These are phyloP conservation scores for Drosophila hamatofila DNA, from an alignment of 2,888 invertebrate genomes.

Conservation along the genomic window DNA sequence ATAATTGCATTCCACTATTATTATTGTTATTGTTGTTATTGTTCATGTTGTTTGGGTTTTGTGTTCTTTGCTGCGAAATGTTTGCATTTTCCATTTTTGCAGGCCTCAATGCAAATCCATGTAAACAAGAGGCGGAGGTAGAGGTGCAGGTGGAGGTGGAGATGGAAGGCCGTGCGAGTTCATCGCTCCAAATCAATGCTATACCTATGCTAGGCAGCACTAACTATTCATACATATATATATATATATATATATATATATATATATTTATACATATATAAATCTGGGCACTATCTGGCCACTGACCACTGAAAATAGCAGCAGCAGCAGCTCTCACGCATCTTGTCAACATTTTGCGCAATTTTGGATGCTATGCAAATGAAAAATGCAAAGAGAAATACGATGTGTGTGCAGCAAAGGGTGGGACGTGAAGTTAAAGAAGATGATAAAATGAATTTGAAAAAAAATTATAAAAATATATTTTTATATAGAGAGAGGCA, in stretches of 20 bases:
- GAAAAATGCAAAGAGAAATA: slow-evolving; percentile 27
- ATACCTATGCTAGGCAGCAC: slow-evolving; percentile 35
- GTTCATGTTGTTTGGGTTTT: slow-evolving; percentile 23
- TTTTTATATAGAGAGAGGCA: background rate
- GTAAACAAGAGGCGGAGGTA: slow-evolving; percentile 53
- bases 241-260: background rate
- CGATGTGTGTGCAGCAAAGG: slow-evolving; percentile 13
- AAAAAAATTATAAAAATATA: background rate
- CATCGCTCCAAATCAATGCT: slow-evolving; percentile 84
- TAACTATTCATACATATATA: slow-evolving; percentile 17
- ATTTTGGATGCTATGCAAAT: slow-evolving; percentile 54
- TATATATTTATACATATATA: background rate
- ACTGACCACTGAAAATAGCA: slow-evolving; percentile 24
- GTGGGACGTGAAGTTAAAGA: background rate
- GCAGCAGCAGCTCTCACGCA: slow-evolving; percentile 39
- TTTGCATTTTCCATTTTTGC: slow-evolving; percentile 52
- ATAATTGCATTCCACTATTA: slow-evolving; percentile 61
- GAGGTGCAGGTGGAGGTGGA: slow-evolving; percentile 24
- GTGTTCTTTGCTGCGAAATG: slow-evolving; percentile 35
- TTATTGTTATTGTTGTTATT: slow-evolving; percentile 18
- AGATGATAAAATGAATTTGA: too few species aligned
- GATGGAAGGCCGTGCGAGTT: slow-evolving; percentile 68
- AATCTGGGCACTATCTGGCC: slow-evolving; percentile 19
- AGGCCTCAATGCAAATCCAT: slow-evolving; percentile 46
- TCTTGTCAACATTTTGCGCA: slow-evolving; percentile 57